These are phyloP conservation scores for Manis javanica DNA, from an alignment of 2,797 vertebrate species.

Conservation along the genomic window DNA sequence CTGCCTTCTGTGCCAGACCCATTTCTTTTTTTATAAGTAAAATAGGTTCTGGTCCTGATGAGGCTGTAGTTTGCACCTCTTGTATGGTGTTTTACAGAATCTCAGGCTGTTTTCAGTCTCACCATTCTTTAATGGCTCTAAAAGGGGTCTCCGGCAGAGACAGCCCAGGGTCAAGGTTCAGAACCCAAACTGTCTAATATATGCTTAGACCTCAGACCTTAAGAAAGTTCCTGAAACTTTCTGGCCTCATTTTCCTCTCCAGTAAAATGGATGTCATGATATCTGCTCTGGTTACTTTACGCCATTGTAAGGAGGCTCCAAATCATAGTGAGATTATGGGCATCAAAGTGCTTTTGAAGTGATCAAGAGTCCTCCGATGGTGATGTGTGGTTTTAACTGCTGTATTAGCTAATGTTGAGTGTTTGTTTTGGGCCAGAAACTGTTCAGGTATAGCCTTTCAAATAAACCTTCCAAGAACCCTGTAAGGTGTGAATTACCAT, in stretches of 20 bases:
- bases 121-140: neutral
- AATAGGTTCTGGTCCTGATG: neutral
- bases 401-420: neutral
- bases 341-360: neutral
- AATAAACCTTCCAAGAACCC: neutral
- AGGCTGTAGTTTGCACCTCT: neutral
- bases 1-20: neutral
- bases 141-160: slow-evolving; percentile 8
- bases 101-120: neutral
- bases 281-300: neutral
- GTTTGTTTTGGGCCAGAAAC: neutral
- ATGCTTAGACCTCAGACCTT: neutral
- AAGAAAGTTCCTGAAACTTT: neutral
- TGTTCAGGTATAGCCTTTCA: neutral
- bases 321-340: neutral
- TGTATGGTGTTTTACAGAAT: neutral
- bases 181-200: neutral
- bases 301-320: neutral
- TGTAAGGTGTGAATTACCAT: neutral
- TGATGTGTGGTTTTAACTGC: neutral
- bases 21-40: neutral
- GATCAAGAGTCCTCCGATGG: neutral
- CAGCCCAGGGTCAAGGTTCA: neutral
- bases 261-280: neutral
- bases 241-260: neutral